phyloP scores from a whole-genome alignment of 2,113 vertebrate genomes.

The Psophia crepitans region DNA sequence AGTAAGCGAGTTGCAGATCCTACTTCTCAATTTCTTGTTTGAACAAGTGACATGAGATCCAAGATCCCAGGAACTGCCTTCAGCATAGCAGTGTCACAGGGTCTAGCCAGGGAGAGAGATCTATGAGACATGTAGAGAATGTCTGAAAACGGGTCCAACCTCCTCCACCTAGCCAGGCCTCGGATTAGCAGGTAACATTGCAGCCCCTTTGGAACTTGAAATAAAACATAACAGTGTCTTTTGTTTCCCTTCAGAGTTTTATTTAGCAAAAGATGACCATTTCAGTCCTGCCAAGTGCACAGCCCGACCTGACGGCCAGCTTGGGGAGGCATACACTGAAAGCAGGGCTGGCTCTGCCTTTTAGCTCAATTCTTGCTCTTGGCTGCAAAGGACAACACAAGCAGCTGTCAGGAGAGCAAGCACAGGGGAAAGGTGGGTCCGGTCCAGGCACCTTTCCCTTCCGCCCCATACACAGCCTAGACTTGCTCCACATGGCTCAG shows the following conservation, averaged over 20 bases:
- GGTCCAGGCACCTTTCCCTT: not conserved
- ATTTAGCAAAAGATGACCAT: conserved; percentile 5
- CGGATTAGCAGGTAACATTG: not conserved
- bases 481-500: not conserved
- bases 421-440: not conserved
- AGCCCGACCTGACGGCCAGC: not conserved
- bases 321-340: conserved; percentile 32
- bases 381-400: conserved; percentile 7
- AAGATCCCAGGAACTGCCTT: not conserved
- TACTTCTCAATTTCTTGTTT: not conserved
- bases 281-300: conserved; percentile 24
- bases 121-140: not conserved
- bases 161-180: not conserved
- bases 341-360: conserved; percentile 39
- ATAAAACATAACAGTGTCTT: not conserved
- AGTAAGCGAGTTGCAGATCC: not conserved
- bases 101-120: not conserved
- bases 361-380: conserved; percentile 7
- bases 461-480: not conserved
- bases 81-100: not conserved
- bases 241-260: conserved; percentile 47
- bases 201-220: not conserved
- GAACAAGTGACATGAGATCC: not conserved
- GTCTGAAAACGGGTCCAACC: not conserved
- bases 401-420: conserved; percentile 1